phyloP scores from a whole-genome alignment of 2,797 vertebrate species.

The Pogoniulus pusillus region DNA sequence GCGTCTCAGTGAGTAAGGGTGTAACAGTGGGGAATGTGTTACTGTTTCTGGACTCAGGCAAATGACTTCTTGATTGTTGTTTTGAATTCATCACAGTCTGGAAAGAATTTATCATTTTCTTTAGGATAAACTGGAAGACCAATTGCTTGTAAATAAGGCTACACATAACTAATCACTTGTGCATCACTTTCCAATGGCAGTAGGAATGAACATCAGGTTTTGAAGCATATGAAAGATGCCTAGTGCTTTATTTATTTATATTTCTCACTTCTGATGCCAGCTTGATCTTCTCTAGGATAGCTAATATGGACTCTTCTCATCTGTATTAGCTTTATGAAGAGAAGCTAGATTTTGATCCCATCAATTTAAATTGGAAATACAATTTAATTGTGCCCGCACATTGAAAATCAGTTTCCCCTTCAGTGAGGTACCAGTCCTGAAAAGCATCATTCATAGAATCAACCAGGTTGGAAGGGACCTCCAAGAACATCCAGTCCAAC shows the following conservation, averaged over 20 bases:
- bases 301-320: background rate
- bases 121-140: background rate
- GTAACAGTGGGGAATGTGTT: background rate
- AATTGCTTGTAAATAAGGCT: background rate
- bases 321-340: background rate
- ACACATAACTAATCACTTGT: background rate
- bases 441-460: conserved; percentile 3
- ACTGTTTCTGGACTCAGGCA: background rate
- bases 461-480: too few species aligned
- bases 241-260: background rate
- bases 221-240: background rate
- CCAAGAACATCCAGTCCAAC: too few species aligned
- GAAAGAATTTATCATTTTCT: background rate
- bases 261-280: background rate
- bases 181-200: background rate
- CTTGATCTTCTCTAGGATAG: background rate
- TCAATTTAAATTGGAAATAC: background rate
- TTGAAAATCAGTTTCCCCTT: conserved; percentile 1
- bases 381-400: background rate
- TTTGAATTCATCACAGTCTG: background rate
- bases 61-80: background rate
- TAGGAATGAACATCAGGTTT: background rate
- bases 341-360: background rate
- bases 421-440: background rate
- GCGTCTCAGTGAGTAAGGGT: background rate